Conservation (phyloP, 2,113 vertebrate species). For the Perognathus longimembris region DNA sequence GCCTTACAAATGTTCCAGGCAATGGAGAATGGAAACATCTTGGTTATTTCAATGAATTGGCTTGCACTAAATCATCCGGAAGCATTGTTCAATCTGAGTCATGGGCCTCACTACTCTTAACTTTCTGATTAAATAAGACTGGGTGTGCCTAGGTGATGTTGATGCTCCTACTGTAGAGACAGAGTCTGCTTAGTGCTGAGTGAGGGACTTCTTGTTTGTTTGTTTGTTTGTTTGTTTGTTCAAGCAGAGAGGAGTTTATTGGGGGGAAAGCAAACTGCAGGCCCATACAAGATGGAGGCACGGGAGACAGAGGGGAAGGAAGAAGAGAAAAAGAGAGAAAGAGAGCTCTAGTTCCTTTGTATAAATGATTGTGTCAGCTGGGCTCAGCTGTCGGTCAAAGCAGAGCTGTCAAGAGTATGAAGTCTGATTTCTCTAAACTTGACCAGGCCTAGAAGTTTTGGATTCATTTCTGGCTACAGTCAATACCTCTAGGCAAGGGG, state of each 20-base stretch:
- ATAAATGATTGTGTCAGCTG: constrained; percentile 50
- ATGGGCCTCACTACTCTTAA: not conserved
- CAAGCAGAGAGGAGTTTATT: too few relatives aligned
- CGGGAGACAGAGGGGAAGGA: too few relatives aligned
- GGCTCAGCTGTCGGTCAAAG: not conserved
- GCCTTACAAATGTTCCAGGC: not conserved
- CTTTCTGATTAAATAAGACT: constrained; percentile 11
- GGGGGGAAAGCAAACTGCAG: too few relatives aligned
- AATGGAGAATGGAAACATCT: not conserved
- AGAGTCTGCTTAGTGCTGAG: not conserved
- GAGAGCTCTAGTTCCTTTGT: too few relatives aligned
- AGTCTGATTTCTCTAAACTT: constrained; percentile 64
- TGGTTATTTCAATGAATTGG: constrained; percentile 4
- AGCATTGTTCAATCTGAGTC: not conserved
- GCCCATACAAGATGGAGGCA: too few relatives aligned
- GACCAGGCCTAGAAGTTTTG: constrained; percentile 60
- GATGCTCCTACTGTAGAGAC: not conserved
- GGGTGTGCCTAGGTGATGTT: not conserved
- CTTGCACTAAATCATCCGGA: not conserved
- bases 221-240: too few relatives aligned
- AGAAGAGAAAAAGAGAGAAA: too few relatives aligned
- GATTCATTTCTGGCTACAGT: constrained; percentile 72
- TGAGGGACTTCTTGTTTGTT: constrained; percentile 24
- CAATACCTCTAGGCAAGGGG: constrained; percentile 62
- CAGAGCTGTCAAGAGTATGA: constrained; percentile 58